Base-by-base conservation (phyloP, 2,888 invertebrate genomes). In the Eudemis profundana region DNA sequence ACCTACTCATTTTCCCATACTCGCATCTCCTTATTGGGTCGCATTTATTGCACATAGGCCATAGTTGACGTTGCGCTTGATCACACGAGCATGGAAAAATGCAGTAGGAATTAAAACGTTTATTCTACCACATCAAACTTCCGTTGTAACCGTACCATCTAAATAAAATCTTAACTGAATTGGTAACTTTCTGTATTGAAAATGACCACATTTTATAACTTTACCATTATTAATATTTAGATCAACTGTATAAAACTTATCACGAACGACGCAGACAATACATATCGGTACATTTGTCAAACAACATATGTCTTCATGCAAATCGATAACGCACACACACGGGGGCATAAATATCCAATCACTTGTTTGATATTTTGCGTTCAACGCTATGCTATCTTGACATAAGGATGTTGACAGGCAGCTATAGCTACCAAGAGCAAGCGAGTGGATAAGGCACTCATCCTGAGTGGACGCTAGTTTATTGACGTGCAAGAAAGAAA, bases 161-260 rank as follows among this genome's bases (percentile, higher is more conserved):
- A 50, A 63, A 57, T 42, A 51, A 59, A 57, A 54, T 10, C 50
- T 56, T 66, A 66, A 57, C 47, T 61, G 56, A 67, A 66, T 68
- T 70, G 70, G 70, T 70, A 70, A 70, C 70, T 49, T 59, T 42
- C 42, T 49, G 51, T 53, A 40, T 54, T 40, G 15, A 47, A 61
- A 23, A 38, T 7, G 8, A 53, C 23, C 42, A 56, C 29, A 56
- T 17, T 42, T 42, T 5, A 27, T 44, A 42, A 27, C 12, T 46
- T 8, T 4, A 21, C 21, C n/a, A 42, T 42, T 10, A 42, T 42
- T 19, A 42, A 19, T 10, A 42, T 42, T 42, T 42, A 8, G 17
- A 42, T 19, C 17, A 42, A 10, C 12, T 42, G 42, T 4, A 42
- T 42, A 7, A 42, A 42, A 23, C 23, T 29, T 29, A 10, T 7